Conservation (phyloP, 2,113 vertebrate species). For the Phodopus roborovskii region DNA sequence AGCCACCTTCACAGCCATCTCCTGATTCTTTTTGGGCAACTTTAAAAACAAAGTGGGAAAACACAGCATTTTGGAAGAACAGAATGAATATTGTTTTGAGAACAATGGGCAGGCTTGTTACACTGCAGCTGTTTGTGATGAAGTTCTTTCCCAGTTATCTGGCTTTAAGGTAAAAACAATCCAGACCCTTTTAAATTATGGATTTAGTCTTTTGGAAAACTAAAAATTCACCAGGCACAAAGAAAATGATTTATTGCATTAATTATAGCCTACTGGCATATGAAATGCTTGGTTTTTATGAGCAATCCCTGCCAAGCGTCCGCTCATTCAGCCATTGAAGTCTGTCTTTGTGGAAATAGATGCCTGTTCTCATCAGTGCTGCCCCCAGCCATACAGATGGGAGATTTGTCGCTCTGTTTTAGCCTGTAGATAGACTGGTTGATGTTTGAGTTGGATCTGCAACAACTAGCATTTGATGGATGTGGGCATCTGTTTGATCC, state of each 20-base stretch:
- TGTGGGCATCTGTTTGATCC: slow-evolving; percentile 33
- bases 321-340: slow-evolving; percentile 28
- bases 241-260: slow-evolving; percentile 49
- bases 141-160: slow-evolving; percentile 42
- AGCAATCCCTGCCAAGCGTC: slow-evolving; percentile 59
- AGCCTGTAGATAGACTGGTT: slow-evolving; percentile 20
- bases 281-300: slow-evolving; percentile 54
- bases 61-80: slow-evolving; percentile 6
- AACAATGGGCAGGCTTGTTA: not conserved
- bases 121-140: not conserved
- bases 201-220: slow-evolving; percentile 50
- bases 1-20: not conserved
- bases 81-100: not conserved
- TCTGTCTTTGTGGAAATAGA: slow-evolving; percentile 59
- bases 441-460: slow-evolving; percentile 57
- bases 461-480: slow-evolving; percentile 21
- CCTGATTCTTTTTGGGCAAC: not conserved
- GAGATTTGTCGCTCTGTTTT: slow-evolving; percentile 24
- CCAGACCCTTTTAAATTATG: slow-evolving; percentile 1
- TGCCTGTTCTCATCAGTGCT: slow-evolving; percentile 5
- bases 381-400: slow-evolving; percentile 46
- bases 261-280: slow-evolving; percentile 45
- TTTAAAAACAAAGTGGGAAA: slow-evolving; percentile 5
- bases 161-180: slow-evolving; percentile 54
- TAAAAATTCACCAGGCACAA: slow-evolving; percentile 54